These are phyloP conservation scores for Penaeus vannamei DNA, from an alignment of 1,140 invertebrate genomes.

Conservation along the genomic window DNA sequence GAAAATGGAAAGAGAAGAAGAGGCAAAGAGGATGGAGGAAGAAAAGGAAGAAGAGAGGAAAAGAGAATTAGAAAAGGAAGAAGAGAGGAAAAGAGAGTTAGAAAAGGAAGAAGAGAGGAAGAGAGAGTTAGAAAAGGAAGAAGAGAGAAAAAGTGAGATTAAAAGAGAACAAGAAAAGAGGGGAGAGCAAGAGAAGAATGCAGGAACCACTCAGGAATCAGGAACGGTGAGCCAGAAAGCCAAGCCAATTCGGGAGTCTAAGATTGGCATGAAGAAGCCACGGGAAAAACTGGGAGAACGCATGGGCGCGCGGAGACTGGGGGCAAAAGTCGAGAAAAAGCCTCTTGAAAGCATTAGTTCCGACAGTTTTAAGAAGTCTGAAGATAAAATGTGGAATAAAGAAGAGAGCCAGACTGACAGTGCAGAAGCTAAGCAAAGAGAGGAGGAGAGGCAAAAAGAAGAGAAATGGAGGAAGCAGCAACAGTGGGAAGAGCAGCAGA, in stretches of 20 bases:
- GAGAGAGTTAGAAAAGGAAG: too few species aligned
- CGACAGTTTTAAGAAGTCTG: not conserved
- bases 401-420: not conserved
- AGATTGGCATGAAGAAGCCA: conserved; percentile 66
- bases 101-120: too few species aligned
- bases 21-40: too few species aligned
- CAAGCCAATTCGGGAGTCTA: conserved; percentile 50
- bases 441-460: not conserved
- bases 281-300: conserved; percentile 66
- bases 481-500: conserved; percentile 35
- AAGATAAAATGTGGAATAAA: not conserved
- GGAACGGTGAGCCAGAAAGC: not conserved
- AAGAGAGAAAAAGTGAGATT: too few species aligned
- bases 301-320: conserved; percentile 58
- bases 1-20: too few species aligned
- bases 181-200: too few species aligned
- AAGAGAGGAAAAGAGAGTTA: too few species aligned
- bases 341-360: conserved; percentile 53
- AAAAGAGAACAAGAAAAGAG: too few species aligned
- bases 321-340: conserved; percentile 54
- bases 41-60: too few species aligned
- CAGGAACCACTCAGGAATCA: not conserved
- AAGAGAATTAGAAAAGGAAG: too few species aligned
- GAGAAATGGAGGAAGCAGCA: not conserved
- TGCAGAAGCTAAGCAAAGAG: too few species aligned